Evolutionary conservation across 2,888 invertebrate genomes (phyloP), one percentile per base, ranked within the genome.

Genomic region (Hydroisotoma schaefferi): DNA sequence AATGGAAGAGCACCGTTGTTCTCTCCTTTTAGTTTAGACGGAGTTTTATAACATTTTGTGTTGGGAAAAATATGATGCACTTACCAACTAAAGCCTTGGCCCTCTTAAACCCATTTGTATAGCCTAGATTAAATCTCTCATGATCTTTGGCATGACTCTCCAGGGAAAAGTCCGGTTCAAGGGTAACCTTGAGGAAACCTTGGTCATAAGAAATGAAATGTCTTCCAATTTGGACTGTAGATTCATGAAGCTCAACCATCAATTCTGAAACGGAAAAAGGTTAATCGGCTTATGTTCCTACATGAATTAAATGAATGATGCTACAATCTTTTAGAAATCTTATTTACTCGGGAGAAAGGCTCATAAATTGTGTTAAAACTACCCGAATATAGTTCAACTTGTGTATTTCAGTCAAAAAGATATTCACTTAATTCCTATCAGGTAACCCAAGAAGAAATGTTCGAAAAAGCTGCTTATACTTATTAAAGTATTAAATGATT

Each of bases 131-230:
- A 47, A 65, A 71, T 77, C 90, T 88, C 74, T 94, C 92, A 77
- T 94, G 88, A 77, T 98, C 98, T 73, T 86, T 86, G 29, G 90
- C 85, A 79, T 98, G 97, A 75, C 94, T 93, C 76, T 95, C 94
- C 85, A 93, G 90, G 33, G 88, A 87, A 77, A 98, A 98, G 79
- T 98, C 95, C 49, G 97, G 93, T 73, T 90, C 85, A 48, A 93
- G 79, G 62, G 84, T 84, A 57, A 88, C 88, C 74, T 91, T 80
- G 69, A 75, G 75, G 27, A 79, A 74, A 79, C 90, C 91, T 33
- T 93, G 91, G 79, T 97, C 95, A 43, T 93, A 84, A 61, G 92
- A 88, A 69, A 95, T 84, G 78, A 99, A 99, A 80, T 99, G 97
- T 28, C 95, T 83, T 23, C 94, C 92, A 65, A 90, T 86, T 79